These are phyloP conservation scores for Chiroxiphia lanceolata DNA, from an alignment of 2,797 vertebrate genomes.

Conservation along the genomic window DNA sequence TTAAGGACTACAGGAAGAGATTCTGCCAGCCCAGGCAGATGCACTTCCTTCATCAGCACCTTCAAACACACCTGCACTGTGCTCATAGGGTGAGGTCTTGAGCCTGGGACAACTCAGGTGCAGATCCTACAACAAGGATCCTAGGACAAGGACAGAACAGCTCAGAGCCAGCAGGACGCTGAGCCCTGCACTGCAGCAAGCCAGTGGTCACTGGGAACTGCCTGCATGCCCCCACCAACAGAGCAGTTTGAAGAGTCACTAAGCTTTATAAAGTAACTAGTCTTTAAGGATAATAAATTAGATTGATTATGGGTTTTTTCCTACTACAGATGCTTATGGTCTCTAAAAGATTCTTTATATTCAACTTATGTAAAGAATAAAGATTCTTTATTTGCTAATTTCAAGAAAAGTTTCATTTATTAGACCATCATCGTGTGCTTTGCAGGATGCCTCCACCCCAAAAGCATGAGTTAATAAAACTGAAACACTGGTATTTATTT, in stretches of 20 bases:
- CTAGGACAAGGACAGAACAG: background rate
- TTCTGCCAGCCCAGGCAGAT: background rate
- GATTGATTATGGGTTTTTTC: background rate
- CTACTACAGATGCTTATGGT: background rate
- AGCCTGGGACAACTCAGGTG: background rate
- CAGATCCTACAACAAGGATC: accelerated
- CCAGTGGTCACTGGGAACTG: background rate
- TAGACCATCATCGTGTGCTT: background rate
- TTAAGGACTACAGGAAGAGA: background rate
- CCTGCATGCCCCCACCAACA: background rate
- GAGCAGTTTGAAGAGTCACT: background rate
- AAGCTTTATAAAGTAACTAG: background rate
- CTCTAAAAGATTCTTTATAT: background rate
- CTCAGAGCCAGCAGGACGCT: background rate
- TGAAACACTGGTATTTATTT: background rate
- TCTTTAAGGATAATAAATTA: background rate
- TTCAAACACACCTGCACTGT: background rate
- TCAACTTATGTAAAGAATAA: background rate
- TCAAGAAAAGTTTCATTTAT: background rate
- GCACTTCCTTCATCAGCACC: background rate
- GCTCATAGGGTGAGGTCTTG: accelerated
- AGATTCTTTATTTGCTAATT: background rate
- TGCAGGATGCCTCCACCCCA: background rate
- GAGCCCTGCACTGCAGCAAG: background rate
- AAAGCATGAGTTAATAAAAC: background rate